Evolutionary conservation across 2,888 invertebrate species (phyloP), one percentile per base, ranked within the genome.

Genomic region (Agapetus fuscipes): DNA sequence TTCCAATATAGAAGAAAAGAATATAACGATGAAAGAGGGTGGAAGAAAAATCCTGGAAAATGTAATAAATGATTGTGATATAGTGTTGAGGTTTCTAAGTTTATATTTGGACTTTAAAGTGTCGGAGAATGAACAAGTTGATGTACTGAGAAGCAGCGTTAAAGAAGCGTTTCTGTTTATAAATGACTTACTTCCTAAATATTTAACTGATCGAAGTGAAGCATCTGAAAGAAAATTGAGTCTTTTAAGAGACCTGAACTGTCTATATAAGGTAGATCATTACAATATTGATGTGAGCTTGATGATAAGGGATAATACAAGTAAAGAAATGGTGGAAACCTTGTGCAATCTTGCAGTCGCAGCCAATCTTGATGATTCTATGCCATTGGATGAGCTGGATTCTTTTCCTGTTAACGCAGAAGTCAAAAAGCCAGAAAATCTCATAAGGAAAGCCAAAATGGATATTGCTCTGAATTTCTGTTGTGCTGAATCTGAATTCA

Each of bases 391-490:
- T 28, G 28, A 30, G n/a, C 37, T 41, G 10, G 38, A 46, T 17
- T 25, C 4, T 26, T 38, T 7, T 25, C 16, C 27, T 2, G 30
- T 37, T 3, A 26, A 12, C 2, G 9, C 16, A 5, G 12, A 26
- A 6, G 11, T 17, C 10, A 10, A 20, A 4, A 20, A 9, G 4
- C 5, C 36, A 9, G 41, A 44, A 25, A 30, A 35, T 13, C 16
- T 34, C 25, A 49, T 66, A 17, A 66, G 61, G 50, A 58, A 60
- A 35, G 55, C 58, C 32, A 59, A 62, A 41, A 53, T 64, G 4
- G 54, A 55, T 34, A 48, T 62, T 6, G 51, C 69, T 9, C 61
- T 65, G 4, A 59, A 61, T 3, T 68, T 63, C 49, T 66, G 66
- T 46, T 57, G 55, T 36, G 55, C 55, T 37, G 44, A 50, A 4